Evolutionary conservation across 2,797 vertebrate genomes (phyloP), one percentile per base, ranked within the genome.

Genomic region (Alca torda): DNA sequence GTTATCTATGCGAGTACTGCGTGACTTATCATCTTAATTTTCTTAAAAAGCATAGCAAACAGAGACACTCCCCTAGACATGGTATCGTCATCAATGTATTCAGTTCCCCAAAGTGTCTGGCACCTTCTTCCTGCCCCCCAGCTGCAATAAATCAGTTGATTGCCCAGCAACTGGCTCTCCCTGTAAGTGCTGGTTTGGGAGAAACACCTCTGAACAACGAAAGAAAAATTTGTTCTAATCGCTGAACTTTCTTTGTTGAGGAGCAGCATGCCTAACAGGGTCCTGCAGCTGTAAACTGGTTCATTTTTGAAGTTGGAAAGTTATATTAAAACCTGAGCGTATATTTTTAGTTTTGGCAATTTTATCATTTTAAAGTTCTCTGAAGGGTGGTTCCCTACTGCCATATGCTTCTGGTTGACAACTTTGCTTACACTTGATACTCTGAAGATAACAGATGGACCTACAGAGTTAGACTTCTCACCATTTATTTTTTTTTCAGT

Each of bases 351-450:
- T 64, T 95, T 87, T 35, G 33, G 20, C 35, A 65, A 26, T 70
- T 87, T 86, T 86, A 85, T 69, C 79, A 91, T 56, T 33, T 28
- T 69, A 0, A 50, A 77, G 39, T 48, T 92, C 51, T 59, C 67
- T 43, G 26, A 86, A 79, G 65, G 83, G 85, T 79, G 81, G 80
- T 37, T 93, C 89, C 69, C 43, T 61, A 41, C 26, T 33, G 33
- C 81, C 87, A 57, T 43, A 37, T 72, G 76, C 84, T 79, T 69
- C 69, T 72, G 30, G 63, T 25, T 91, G 86, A 91, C 86, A 85
- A 75, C 35, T 88, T 4, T 39, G 30, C 63, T 93, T 67, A 88
- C 50, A 14, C 53, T 17, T 28, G 63, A 89, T 48, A 88, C 19
- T 83, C 41, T 57, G 41, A 89, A 69, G 69, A 63, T 83, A 89